Evolutionary conservation across 2,113 vertebrate species (phyloP).

Genomic region (Podarcis muralis): DNA sequence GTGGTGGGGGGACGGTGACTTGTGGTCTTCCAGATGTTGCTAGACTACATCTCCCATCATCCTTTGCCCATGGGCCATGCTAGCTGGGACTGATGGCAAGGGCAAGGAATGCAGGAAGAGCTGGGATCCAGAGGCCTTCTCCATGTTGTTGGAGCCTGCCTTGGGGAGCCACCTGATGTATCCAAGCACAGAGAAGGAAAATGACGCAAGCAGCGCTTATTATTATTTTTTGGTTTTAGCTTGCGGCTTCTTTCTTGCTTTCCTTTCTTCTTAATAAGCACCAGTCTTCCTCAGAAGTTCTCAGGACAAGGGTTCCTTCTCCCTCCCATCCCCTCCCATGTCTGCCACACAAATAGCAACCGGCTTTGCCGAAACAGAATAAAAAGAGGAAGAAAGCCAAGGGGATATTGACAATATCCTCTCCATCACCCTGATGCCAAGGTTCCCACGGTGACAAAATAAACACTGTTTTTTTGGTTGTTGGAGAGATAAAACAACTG

Average conservation of each 20-base stretch:
- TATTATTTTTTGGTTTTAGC: neutral
- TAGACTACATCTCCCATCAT: too few species aligned
- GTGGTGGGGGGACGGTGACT: too few species aligned
- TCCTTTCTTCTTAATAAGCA: neutral
- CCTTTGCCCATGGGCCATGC: too few species aligned
- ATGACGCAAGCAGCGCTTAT: neutral
- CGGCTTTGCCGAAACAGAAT: neutral
- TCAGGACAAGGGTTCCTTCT: neutral
- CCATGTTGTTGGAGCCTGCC: neutral
- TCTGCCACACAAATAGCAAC: neutral
- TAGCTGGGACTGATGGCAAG: too few species aligned
- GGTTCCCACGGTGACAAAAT: neutral
- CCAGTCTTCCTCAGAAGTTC: neutral
- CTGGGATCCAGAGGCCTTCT: too few species aligned
- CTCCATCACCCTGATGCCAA: neutral
- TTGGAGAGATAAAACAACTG: neutral
- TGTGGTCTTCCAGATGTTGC: too few species aligned
- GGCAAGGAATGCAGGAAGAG: too few species aligned
- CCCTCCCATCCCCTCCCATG: too few species aligned
- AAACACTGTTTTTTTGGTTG: neutral
- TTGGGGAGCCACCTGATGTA: too few species aligned
- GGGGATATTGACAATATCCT: too few species aligned
- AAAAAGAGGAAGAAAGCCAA: neutral
- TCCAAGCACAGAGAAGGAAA: neutral
- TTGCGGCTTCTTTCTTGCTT: neutral